These are phyloP conservation scores for Promerops cafer DNA, from an alignment of 2,113 vertebrate genomes.

Conservation along the genomic window DNA sequence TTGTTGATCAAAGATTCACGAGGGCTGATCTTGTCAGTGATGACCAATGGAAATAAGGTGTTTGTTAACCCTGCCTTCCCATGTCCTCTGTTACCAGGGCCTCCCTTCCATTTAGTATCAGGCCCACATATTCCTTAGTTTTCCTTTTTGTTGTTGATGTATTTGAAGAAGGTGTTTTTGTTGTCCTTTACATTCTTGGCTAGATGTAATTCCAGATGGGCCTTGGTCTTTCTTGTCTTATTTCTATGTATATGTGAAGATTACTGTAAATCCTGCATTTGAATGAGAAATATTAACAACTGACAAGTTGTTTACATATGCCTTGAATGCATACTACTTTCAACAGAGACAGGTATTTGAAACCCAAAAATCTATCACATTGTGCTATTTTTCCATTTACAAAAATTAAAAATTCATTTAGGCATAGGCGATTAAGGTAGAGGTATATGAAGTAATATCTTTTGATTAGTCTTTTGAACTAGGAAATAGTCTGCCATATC, in stretches of 20 bases:
- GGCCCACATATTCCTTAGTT: neutral
- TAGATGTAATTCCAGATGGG: neutral
- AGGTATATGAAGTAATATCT: neutral
- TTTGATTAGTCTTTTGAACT: neutral
- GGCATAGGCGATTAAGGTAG: neutral
- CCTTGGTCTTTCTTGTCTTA: neutral
- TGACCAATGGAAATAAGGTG: too few species aligned
- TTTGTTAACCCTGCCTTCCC: neutral
- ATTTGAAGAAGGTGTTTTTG: neutral
- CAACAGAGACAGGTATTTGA: neutral
- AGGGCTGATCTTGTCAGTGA: neutral
- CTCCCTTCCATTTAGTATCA: neutral
- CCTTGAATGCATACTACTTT: neutral
- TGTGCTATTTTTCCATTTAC: neutral
- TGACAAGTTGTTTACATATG: neutral
- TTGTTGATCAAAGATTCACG: neutral
- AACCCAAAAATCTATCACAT: neutral
- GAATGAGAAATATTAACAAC: neutral
- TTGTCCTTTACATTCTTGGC: neutral
- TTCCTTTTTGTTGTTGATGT: neutral
- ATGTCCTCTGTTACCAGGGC: neutral
- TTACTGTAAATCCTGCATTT: neutral
- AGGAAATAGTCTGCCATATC: neutral
- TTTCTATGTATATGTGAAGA: neutral
- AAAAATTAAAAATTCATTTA: neutral